Evolutionary conservation across 2,888 invertebrate genomes (phyloP), one percentile per base, ranked within the genome.

Genomic region (Plemyria rubiginata): DNA sequence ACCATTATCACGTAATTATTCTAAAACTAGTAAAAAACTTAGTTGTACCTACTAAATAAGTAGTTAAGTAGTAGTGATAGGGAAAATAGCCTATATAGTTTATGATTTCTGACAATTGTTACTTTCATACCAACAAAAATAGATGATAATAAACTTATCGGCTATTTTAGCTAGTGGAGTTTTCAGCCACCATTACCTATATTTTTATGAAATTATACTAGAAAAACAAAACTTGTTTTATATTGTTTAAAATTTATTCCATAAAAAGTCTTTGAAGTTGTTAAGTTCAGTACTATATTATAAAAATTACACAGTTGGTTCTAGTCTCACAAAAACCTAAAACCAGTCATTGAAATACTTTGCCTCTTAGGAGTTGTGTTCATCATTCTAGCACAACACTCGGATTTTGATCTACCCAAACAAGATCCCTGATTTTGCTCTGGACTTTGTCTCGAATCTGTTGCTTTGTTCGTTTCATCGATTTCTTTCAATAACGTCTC

Each of bases 391-490:
- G 43, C 12, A 38, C 54, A 54, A 36, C 54, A 51, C n/a, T 54
- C 54, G 8, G 55, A 61, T 29, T 6, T 61, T 0, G 46, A 22
- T 28, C 8, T 45, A 16, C 40, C 16, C 6, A 54, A 38, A 45
- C 28, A 51, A 12, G 51, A 45, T 51, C 9, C 32, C n/a, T 50
- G 45, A 16, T 61, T 52, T 46, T 61, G 38, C 8, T 55, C 28
- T 29, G 43, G 13, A 28, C 9, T n/a, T n/a, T n/a, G n/a, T n/a
- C n/a, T 29, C 36, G 38, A 9, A 60, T 16, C 43, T 4, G 9
- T 54, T 29, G 29, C 41, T 22, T 49, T 13, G 15, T 49, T 36
- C 28, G 28, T 15, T 15, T 29, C 15, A 43, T 54, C 16, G 1
- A 7, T 38, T n/a, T 41, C 22, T 53, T 22, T 22, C 22, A 40